phyloP scores from a whole-genome alignment of 2,888 invertebrate genomes.

The Allolobophora icterica region DNA sequence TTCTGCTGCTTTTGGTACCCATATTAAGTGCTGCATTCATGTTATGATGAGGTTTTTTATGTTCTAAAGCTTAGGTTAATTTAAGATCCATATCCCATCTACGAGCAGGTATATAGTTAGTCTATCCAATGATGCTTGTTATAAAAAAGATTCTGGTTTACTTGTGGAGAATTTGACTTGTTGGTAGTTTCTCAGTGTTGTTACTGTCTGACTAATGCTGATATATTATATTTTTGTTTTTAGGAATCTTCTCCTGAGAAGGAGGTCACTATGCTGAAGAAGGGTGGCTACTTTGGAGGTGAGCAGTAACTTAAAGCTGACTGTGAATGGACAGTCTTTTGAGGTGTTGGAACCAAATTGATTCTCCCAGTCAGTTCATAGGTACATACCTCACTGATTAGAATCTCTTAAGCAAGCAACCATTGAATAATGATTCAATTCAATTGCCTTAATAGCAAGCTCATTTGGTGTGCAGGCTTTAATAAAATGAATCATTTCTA shows the following conservation, averaged over 20 bases:
- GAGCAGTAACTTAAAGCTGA: not conserved
- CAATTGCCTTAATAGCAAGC: not conserved
- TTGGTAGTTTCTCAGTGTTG: not conserved
- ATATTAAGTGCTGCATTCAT: no score
- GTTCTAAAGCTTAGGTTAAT: not conserved
- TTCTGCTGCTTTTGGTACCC: no score
- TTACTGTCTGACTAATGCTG: not conserved
- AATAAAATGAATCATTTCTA: not conserved
- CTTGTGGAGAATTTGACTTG: not conserved
- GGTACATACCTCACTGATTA: not conserved
- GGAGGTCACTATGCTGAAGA: not conserved
- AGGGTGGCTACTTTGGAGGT: constrained; percentile 23
- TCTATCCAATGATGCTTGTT: not conserved
- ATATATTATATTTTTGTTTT: not conserved
- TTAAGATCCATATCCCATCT: not conserved
- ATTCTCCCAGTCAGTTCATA: not conserved
- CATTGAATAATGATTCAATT: not conserved
- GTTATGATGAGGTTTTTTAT: not conserved
- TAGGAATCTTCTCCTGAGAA: not conserved
- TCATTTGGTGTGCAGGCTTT: not conserved
- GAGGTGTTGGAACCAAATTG: not conserved
- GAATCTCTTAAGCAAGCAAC: not conserved
- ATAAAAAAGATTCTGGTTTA: not conserved
- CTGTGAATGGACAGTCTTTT: not conserved
- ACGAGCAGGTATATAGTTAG: not conserved